A percentile compares a stretch with the other conserved stretches of the same genome.
phyloP scores from a whole-genome alignment of 2,113 vertebrate species.

The Protobothrops mucrosquamatus region DNA sequence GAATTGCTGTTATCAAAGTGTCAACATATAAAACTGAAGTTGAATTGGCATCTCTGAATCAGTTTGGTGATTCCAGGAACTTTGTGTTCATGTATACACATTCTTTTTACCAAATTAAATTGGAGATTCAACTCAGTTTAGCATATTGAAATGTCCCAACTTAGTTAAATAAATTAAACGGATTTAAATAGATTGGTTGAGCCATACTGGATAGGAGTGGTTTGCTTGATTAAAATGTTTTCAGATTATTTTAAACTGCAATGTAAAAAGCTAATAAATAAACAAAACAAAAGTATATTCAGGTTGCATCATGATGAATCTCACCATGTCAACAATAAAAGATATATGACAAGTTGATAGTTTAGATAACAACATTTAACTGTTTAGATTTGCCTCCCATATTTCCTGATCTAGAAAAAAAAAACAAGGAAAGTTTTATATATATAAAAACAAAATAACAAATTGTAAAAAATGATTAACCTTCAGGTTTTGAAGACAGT shows the following conservation, averaged over 20 bases:
- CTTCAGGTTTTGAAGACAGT: neutral
- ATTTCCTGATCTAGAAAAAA: neutral
- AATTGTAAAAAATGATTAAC: neutral
- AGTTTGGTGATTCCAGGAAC: neutral
- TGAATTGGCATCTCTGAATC: neutral
- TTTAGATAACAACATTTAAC: neutral
- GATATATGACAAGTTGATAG: neutral
- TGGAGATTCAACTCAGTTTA: neutral
- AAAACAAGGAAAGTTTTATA: neutral
- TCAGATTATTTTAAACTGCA: neutral
- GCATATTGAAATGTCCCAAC: neutral
- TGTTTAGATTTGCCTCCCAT: neutral
- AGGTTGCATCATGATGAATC: neutral
- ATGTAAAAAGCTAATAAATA: neutral
- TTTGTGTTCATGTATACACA: neutral
- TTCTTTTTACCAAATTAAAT: neutral
- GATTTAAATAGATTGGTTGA: neutral
- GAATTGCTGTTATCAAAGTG: neutral
- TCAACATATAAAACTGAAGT: neutral
- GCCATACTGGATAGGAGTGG: neutral
- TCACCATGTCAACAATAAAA: neutral
- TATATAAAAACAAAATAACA: neutral
- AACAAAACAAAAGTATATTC: neutral
- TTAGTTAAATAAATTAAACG: neutral
- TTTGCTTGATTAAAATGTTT: neutral